These are phyloP conservation scores for Metellina segmentata DNA, from an alignment of 2,888 invertebrate species.

Conservation along the genomic window DNA sequence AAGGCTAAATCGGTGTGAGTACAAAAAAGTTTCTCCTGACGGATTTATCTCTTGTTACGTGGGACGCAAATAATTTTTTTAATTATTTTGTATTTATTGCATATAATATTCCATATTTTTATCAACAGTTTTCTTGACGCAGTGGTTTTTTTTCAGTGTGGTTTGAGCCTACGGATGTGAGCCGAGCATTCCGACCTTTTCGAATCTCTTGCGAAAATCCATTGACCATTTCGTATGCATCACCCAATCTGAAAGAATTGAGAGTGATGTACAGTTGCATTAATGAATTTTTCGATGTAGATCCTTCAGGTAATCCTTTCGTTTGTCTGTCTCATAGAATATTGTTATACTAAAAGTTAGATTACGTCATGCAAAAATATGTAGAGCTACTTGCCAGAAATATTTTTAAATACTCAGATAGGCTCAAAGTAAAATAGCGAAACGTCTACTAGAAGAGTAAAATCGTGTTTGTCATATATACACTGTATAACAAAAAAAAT, in stretches of 20 bases:
- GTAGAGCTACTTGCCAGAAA: no score
- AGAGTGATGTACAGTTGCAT: slow-evolving; percentile 30
- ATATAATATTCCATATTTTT: not conserved
- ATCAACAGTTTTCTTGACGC: not conserved
- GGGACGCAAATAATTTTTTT: not conserved
- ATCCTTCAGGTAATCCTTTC: no score
- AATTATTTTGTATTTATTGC: no score
- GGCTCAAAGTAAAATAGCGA: no score
- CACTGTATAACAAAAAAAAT: no score
- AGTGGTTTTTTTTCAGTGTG: slow-evolving; percentile 47
- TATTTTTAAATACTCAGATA: no score
- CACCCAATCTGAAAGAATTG: slow-evolving; percentile 67
- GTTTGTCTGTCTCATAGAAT: no score
- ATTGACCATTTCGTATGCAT: slow-evolving; percentile 39
- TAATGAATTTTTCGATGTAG: no score
- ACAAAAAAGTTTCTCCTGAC: not conserved
- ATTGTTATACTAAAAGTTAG: no score
- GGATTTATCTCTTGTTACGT: not conserved
- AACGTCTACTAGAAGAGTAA: no score
- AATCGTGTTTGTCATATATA: no score
- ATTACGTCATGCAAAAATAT: no score
- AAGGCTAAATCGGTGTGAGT: not conserved
- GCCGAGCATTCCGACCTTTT: slow-evolving; percentile 88
- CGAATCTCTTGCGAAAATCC: slow-evolving; percentile 80
- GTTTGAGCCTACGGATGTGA: slow-evolving; percentile 91